Conservation (phyloP, 2,888 invertebrate species). For the Euphydryas editha region DNA sequence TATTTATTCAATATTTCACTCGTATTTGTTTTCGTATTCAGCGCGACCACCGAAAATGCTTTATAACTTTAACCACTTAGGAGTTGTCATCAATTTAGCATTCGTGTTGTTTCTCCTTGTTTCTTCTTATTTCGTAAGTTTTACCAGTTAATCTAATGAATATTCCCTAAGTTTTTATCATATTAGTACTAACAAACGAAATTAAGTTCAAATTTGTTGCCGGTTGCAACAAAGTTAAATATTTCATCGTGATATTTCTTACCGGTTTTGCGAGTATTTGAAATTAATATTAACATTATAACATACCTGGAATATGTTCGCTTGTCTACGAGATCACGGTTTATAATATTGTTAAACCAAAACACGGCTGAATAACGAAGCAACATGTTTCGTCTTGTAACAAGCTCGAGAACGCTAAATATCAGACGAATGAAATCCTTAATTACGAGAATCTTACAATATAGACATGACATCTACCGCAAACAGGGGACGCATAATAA, state of each 20-base stretch:
- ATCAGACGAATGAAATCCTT: slow-evolving; percentile 65
- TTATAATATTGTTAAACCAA: slow-evolving; percentile 4
- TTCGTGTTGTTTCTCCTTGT: slow-evolving; percentile 61
- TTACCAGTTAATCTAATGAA: slow-evolving; percentile 64
- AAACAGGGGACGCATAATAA: slow-evolving; percentile 84
- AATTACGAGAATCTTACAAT: slow-evolving; percentile 79
- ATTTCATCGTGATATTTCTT: slow-evolving; percentile 31
- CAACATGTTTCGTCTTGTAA: slow-evolving; percentile 15
- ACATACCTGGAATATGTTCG: neutral
- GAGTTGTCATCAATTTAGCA: slow-evolving; percentile 60
- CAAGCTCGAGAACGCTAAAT: slow-evolving; percentile 32
- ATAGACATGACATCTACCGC: slow-evolving; percentile 79
- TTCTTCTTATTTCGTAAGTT: slow-evolving; percentile 66
- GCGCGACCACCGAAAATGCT: slow-evolving; percentile 54
- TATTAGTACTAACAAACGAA: slow-evolving; percentile 59
- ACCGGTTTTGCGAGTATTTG: neutral
- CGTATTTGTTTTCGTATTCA: slow-evolving; percentile 63
- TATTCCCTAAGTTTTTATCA: slow-evolving; percentile 66
- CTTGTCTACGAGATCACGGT: neutral
- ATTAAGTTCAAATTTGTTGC: slow-evolving; percentile 45
- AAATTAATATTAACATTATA: slow-evolving; percentile 8
- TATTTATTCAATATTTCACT: slow-evolving; percentile 64
- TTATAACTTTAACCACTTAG: slow-evolving; percentile 63
- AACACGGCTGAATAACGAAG: neutral
- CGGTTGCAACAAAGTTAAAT: slow-evolving; percentile 34